A percentile compares a stretch with the other conserved stretches of the same genome.
phyloP scores from a whole-genome alignment of 1,140 invertebrate species.

The Nomia melanderi region DNA sequence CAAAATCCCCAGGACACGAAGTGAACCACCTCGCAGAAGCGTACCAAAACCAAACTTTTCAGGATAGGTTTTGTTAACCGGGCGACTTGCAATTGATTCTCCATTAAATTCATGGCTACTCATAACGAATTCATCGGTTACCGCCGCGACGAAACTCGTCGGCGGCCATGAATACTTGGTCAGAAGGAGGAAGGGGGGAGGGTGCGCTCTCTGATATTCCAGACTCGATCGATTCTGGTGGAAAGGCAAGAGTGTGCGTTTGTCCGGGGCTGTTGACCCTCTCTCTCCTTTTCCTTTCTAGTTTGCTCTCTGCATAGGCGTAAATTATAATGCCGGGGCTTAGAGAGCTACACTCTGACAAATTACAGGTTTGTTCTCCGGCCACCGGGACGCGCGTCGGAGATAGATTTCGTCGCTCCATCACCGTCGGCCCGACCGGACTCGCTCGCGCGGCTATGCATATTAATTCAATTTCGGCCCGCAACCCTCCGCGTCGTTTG shows the following conservation, averaged over 20 bases:
- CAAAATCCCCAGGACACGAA: too few relatives aligned
- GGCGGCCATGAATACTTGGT: conserved; percentile 50
- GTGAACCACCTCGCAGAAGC: not conserved
- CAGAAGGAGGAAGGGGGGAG: too few relatives aligned
- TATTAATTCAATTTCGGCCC: conserved; percentile 65
- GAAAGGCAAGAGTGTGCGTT: conserved; percentile 43
- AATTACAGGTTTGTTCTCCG: conserved; percentile 66
- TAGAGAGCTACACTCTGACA: conserved; percentile 62
- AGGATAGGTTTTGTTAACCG: not conserved
- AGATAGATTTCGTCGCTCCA: conserved; percentile 67
- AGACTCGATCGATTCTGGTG: conserved; percentile 55
- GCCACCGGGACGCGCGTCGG: conserved; percentile 46
- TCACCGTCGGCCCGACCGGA: conserved; percentile 60
- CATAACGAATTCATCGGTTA: conserved; percentile 58
- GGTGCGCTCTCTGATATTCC: conserved; percentile 33
- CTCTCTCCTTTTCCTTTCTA: conserved; percentile 45
- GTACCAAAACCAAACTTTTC: not conserved
- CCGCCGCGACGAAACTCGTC: conserved; percentile 33
- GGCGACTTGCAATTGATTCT: conserved; percentile 50
- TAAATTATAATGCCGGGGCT: conserved; percentile 66
- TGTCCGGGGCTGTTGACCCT: conserved; percentile 47
- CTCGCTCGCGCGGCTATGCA: conserved; percentile 53
- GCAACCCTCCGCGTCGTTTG: not conserved
- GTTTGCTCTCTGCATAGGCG: conserved; percentile 61
- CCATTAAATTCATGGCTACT: conserved; percentile 52